Evolutionary conservation across 2,113 vertebrate genomes (phyloP), one percentile per base, ranked within the genome.

Genomic region (Rhineura floridana): DNA sequence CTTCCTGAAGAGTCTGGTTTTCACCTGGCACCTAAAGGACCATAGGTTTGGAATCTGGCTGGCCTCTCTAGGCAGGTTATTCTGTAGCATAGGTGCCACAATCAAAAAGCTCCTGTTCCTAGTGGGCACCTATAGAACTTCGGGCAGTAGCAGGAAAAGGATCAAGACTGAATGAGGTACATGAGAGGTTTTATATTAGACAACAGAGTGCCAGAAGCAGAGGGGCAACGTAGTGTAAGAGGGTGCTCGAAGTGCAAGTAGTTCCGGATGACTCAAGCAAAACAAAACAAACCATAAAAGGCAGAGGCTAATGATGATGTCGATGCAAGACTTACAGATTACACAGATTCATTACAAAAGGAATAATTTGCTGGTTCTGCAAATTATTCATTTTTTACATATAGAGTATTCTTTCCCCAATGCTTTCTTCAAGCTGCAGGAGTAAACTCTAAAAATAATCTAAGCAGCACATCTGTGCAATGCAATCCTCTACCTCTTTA

Each of bases 401-500:
- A n/a, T n/a, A n/a, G n/a, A 52, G 21, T 10, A 8, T 23, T 15
- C 3, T 39, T 73, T 73, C 12, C 44, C 11, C 17, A 42, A 52
- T 39, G 33, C 23, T 63, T 46, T n/a, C 10, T 13, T 33, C 15
- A n/a, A 25, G 39, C 0, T 3, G 77, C 6, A 3, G 0, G 77
- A 88, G 70, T 19, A 90, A 39, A 79, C 86, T 39, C 55, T 36
- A 85, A 63, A 63, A 63, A 63, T 21, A 63, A 63, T 55, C 36
- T 55, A 87, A 91, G 50, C 88, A 69, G 12, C 85, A 1, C 6
- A 85, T 46, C 1, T 2, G 3, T 59, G 3, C 33, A 80, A 15
- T 3, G 7, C 33, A 78, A 10, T 55, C 30, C n/a, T 4, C 6
- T 44, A 15, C 9, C 36, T 8, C 2, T 73, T 77, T 77, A 77